Conservation (phyloP, 2,888 invertebrate species). For the Polylopha cassiicola region DNA sequence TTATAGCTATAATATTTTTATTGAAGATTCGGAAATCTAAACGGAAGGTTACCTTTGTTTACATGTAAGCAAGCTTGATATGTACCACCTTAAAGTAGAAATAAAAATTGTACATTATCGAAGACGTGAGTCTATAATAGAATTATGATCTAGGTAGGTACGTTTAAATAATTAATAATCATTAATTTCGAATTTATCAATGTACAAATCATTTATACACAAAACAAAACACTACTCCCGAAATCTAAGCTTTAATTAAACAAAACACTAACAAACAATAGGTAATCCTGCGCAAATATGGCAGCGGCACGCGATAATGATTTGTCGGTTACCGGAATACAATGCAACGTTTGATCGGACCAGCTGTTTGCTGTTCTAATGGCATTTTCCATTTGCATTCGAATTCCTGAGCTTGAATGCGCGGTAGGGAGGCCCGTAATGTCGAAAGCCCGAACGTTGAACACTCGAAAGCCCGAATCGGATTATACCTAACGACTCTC, state of each 20-base stretch:
- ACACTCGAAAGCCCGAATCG: constrained; percentile 63
- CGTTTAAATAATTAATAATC: too few species aligned
- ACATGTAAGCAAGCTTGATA: too few species aligned
- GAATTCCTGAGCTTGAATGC: constrained; percentile 60
- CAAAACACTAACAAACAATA: constrained; percentile 1
- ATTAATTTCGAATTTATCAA: too few species aligned
- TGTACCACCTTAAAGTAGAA: too few species aligned
- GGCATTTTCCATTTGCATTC: constrained; percentile 73
- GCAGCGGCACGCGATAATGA: constrained; percentile 36
- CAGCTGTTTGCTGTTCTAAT: constrained; percentile 70
- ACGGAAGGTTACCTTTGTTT: too few species aligned
- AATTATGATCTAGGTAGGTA: too few species aligned
- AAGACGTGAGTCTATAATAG: too few species aligned
- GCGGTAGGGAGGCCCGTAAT: constrained; percentile 40
- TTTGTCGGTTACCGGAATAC: constrained; percentile 43
- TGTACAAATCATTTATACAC: too few species aligned
- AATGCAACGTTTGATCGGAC: constrained; percentile 50
- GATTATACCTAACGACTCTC: constrained; percentile 72
- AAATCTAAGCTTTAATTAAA: neutral
- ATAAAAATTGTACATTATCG: too few species aligned
- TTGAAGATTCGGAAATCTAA: constrained; percentile 1
- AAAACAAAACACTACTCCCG: too few species aligned
- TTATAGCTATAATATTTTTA: constrained; percentile 12
- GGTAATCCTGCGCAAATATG: constrained; percentile 3
- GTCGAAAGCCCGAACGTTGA: constrained; percentile 36